Base-by-base conservation (phyloP, 2,113 vertebrate genomes). In the Xenus cinereus region DNA sequence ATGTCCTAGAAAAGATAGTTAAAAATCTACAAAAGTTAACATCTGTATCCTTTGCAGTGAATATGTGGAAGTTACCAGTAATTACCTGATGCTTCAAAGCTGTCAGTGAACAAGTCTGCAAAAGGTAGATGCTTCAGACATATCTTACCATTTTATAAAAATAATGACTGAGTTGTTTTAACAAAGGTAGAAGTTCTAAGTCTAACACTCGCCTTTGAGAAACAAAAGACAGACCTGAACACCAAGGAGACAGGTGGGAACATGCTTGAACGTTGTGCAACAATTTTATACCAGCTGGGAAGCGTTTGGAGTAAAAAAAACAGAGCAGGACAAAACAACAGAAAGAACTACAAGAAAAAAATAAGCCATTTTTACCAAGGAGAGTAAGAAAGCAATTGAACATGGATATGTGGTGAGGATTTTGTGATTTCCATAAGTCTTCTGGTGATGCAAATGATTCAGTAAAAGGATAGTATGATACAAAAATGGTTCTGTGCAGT, bases 191-290 rank as follows among this genome's bases (percentile, higher is more conserved):
- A 39, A 41, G 12, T 79, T 80, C 17, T 35, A 30, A 43, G 71
- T 24, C 12, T 48, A 53, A 20, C 18, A 6, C 9, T 77, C 1
- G 0, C 51, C 33, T 32, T 64, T 43, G 26, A 62, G 51, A 77
- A 73, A 27, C 15, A 63, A 76, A 51, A 53, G 26, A 6, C 17
- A 37, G 37, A 17, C 9, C 9, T 45, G 51, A 72, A 59, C 41
- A 48, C 18, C 18, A 37, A 48, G 45, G 66, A 45, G n/a, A 4
- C 4, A 5, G 12, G 9, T 51, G n/a, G 53, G 11, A 94, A 30
- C 0, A 3, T 0, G 0, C 26, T 26, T 85, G 17, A 54, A n/a
- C 4, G 0, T 54, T 43, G 20, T 78, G 39, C 16, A 50, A 33
- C 33, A 24, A 4, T 54, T 81, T 78, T 27, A 26, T 30, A 41